phyloP scores from a whole-genome alignment of 2,888 invertebrate genomes.

The Pterostichus madidus region DNA sequence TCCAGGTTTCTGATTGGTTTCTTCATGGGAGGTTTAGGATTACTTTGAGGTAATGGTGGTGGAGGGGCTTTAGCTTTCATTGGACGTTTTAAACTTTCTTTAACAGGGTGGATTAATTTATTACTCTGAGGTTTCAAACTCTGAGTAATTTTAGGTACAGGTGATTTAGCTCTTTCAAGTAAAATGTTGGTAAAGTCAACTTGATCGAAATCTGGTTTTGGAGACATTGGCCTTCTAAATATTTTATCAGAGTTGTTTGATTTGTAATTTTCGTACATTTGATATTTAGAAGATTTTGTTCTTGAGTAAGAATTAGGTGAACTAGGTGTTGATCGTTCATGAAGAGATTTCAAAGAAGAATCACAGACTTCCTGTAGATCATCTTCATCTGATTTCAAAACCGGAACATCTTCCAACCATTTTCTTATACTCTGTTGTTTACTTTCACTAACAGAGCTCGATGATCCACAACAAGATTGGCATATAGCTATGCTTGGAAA shows the following conservation, averaged over 20 bases:
- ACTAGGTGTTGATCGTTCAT: slow-evolving; percentile 17
- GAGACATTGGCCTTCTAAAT: slow-evolving; percentile 32
- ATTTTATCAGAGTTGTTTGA: slow-evolving; percentile 7
- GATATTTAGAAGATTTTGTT: slow-evolving; percentile 13
- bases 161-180: slow-evolving; percentile 26
- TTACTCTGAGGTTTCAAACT: neutral
- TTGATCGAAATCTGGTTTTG: slow-evolving; percentile 30
- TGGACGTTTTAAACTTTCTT: slow-evolving; percentile 73
- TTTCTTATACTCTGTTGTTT: slow-evolving; percentile 87
- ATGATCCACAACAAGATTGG: slow-evolving; percentile 77
- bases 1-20: slow-evolving; percentile 24
- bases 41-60: slow-evolving; percentile 77
- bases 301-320: slow-evolving; percentile 45
- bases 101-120: neutral
- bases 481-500: slow-evolving; percentile 78
- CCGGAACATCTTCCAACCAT: slow-evolving; percentile 87
- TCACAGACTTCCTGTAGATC: slow-evolving; percentile 54
- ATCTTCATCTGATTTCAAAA: slow-evolving; percentile 71
- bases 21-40: slow-evolving; percentile 63
- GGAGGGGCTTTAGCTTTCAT: slow-evolving; percentile 74
- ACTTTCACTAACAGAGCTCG: slow-evolving; percentile 83
- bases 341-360: slow-evolving; percentile 36
- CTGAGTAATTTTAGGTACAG: neutral
- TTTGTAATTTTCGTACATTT: slow-evolving; percentile 12
- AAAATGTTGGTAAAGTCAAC: neutral